A percentile compares a stretch with the other conserved stretches of the same genome.
Evolutionary conservation across 2,888 invertebrate genomes (phyloP).

Genomic region (Halictus ligatus): DNA sequence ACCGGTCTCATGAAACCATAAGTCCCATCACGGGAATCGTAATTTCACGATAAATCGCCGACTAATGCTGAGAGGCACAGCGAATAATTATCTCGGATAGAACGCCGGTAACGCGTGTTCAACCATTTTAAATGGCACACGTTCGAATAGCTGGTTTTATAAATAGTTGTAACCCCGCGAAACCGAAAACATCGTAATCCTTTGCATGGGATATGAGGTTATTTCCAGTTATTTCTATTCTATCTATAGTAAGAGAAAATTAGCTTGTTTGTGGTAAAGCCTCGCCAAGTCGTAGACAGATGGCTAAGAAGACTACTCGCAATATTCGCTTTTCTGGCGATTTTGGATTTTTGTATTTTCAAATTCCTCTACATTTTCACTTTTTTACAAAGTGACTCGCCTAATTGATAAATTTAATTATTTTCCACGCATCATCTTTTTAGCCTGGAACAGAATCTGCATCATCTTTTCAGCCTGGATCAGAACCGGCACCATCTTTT

Average conservation of each 20-base stretch:
- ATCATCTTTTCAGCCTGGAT: no score
- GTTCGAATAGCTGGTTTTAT: slow-evolving; percentile 74
- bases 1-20: slow-evolving; percentile 46
- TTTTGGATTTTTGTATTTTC: no score
- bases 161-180: slow-evolving; percentile 74
- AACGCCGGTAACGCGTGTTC: slow-evolving; percentile 40
- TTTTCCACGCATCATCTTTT: no score
- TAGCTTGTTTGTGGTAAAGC: background rate
- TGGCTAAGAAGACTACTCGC: background rate
- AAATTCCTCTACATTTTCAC: no score
- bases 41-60: slow-evolving; percentile 25
- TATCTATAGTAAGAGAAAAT: slow-evolving; percentile 42
- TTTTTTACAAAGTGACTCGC: no score
- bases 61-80: slow-evolving; percentile 40
- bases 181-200: slow-evolving; percentile 50
- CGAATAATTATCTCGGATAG: slow-evolving; percentile 43
- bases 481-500: no score
- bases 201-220: slow-evolving; percentile 60
- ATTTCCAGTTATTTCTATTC: slow-evolving; percentile 65
- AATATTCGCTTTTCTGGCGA: no score
- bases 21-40: slow-evolving; percentile 49
- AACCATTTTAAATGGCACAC: slow-evolving; percentile 66
- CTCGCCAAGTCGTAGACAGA: background rate
- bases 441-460: no score
- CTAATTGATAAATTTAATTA: no score